These are phyloP conservation scores for Ophiothrix spiculata DNA, from an alignment of 35 echinoderm and acorn worm genomes.

Conservation along the genomic window DNA sequence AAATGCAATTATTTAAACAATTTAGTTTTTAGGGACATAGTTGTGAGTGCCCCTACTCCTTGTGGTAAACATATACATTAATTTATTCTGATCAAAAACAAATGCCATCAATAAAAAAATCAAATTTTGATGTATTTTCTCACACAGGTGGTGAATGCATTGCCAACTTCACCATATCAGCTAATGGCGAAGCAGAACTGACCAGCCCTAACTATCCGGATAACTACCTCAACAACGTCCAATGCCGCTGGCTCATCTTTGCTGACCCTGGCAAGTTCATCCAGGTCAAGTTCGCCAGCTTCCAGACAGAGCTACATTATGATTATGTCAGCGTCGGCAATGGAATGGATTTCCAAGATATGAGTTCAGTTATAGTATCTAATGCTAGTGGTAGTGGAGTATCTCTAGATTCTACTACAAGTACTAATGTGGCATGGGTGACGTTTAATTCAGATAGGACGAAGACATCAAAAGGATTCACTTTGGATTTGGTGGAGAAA, in stretches of 20 bases:
- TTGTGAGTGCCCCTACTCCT: too few species aligned
- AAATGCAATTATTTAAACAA: too few species aligned
- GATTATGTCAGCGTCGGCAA: constrained; percentile 74
- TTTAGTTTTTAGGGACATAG: too few species aligned
- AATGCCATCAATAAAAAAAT: too few species aligned
- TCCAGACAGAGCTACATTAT: constrained; percentile 72
- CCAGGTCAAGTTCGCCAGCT: constrained; percentile 51
- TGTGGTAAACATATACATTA: too few species aligned
- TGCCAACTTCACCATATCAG: constrained; percentile 56
- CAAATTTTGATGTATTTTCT: too few species aligned
- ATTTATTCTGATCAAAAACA: too few species aligned
- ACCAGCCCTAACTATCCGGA: constrained; percentile 68
- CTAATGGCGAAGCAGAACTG: background rate
- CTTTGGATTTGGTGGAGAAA: constrained; percentile 27
- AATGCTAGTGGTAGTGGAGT: constrained; percentile 27
- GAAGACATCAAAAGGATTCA: constrained; percentile 79
- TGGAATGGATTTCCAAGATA: constrained; percentile 46
- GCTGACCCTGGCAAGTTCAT: constrained; percentile 68
- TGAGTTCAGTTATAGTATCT: constrained; percentile 47
- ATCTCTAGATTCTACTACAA: constrained; percentile 72
- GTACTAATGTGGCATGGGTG: constrained; percentile 74
- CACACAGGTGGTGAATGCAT: constrained; percentile 56
- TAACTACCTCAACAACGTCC: constrained; percentile 91
- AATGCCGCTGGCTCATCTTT: constrained; percentile 72
- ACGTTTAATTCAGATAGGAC: constrained; percentile 66